Conservation (phyloP, 2,113 vertebrate species). For the Sphyrna mokarran region DNA sequence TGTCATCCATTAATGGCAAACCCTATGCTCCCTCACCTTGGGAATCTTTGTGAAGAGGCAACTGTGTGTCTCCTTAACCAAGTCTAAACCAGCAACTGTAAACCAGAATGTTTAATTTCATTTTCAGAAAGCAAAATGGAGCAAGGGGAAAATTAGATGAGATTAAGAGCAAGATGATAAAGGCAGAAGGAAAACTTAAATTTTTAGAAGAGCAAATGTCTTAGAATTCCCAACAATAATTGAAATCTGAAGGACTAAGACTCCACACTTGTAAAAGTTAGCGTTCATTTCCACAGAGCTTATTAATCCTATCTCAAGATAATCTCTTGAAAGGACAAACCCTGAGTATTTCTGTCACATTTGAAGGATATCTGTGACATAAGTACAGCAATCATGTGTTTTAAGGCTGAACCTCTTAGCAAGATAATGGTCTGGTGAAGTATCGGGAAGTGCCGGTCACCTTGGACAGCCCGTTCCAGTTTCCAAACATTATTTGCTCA, state of each 20-base stretch:
- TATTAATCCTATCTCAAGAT: background rate
- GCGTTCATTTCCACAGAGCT: background rate
- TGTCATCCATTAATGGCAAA: too few relatives aligned
- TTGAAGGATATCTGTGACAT: background rate
- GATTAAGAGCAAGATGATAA: background rate
- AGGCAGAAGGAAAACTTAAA: background rate
- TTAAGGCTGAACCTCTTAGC: background rate
- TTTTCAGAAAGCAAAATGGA: background rate
- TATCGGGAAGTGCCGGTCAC: too few relatives aligned
- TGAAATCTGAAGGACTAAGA: background rate
- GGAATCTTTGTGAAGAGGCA: background rate
- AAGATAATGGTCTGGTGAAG: background rate
- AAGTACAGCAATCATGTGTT: background rate
- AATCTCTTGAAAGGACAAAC: background rate
- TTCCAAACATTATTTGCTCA: too few relatives aligned
- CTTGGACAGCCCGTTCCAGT: too few relatives aligned
- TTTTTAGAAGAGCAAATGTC: background rate
- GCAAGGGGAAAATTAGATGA: background rate
- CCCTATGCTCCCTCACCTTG: background rate
- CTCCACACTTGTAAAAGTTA: background rate
- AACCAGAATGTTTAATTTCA: background rate
- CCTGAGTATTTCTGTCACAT: background rate
- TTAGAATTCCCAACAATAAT: background rate
- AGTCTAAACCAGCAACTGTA: background rate
- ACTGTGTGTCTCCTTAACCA: background rate